Base-by-base conservation (phyloP, 92 coral and sea anemone genomes). In the Metridium senile region DNA sequence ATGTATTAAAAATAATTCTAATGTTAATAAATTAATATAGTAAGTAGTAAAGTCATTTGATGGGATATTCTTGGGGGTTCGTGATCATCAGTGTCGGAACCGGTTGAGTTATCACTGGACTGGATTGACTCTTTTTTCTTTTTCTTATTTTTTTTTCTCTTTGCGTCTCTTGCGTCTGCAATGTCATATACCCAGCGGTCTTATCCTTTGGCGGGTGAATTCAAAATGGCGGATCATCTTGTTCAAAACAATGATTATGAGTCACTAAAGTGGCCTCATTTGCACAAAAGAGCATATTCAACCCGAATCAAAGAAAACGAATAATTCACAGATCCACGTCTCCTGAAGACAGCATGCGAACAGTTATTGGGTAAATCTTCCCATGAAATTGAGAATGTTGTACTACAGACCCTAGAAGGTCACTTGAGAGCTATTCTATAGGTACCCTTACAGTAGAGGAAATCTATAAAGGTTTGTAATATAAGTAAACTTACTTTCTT, bases 391-490 rank as follows among this genome's bases (percentile, higher is more conserved):
- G 97, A 95, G 65, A 92, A 54, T 68, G 90, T 95, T 23, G 87
- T 95, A 70, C 72, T 95, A 32, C 99, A 95, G 68, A 95, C 99
- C 0, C 89, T 95, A 2, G 99, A 95, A 65, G 99, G 99, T 11
- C 99, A 95, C 82, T 92, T 95, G 23, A 79, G 99, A 70, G 99
- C 99, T 9, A 95, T 95, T 74, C 89, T 95, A n/a, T n/a, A 58
- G 99, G 99, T 51, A 95, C 99, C 11, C 69, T 95, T 61, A 87
- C 99, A 39, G 97, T 95, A 26, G 99, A 95, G 74, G 99, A 95
- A 83, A 95, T 95, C 66, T 95, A 95, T 76, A 95, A 88, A 89
- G 99, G 99, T 87, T 67, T 8, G 74, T 63, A 25, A 23, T n/a
- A 9, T 9, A 4, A 54, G 23, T n/a, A 9, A 54, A 17, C 23